Base-by-base conservation (phyloP, 2,113 vertebrate species). In the Cyanistes caeruleus region DNA sequence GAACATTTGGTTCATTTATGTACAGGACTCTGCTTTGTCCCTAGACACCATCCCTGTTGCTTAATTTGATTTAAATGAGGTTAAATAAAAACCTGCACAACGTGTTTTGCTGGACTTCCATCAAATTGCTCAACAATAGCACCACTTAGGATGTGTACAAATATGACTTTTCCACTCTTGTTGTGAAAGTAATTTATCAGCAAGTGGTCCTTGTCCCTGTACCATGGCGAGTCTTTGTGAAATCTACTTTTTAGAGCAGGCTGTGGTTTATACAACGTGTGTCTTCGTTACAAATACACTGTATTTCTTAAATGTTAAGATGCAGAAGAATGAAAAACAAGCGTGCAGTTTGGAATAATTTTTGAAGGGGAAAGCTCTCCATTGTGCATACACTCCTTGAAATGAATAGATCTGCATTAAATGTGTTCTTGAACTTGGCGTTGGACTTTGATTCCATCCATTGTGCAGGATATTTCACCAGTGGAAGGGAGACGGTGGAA, bases 171-270 rank as follows among this genome's bases (percentile, higher is more conserved):
- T 92, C 74, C 72, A 52, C 76, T 94, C 77, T 87, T 12, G 0
- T 4, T 89, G 76, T 49, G 60, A 89, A 96, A 91, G 87, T 96
- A 95, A 97, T 97, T 97, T 96, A 91, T 93, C 89, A 96, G 87
- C 89, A 81, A 97, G 96, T 96, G 93, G 92, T 95, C 95, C 95
- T 96, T 97, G 94, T 96, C 94, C 90, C 88, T 96, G 91, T 51
- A 69, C 92, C 8, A 0, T 13, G 70, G 52, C 83, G 95, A 89
- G 84, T 84, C 93, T 96, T 96, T 93, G 77, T 94, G 93, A 92
- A 90, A 92, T 84, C 65, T 2, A 30, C 64, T 88, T 95, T 90
- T 62, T 84, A 27, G 77, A 75, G 56, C 84, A 87, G 84, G 51
- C 89, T 92, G 31, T 63, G 88, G 63, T 92, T 93, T 78, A 85